Evolutionary conservation across 2,113 vertebrate species (phyloP), one percentile per base, ranked within the genome.

Genomic region (Delphinus delphis): DNA sequence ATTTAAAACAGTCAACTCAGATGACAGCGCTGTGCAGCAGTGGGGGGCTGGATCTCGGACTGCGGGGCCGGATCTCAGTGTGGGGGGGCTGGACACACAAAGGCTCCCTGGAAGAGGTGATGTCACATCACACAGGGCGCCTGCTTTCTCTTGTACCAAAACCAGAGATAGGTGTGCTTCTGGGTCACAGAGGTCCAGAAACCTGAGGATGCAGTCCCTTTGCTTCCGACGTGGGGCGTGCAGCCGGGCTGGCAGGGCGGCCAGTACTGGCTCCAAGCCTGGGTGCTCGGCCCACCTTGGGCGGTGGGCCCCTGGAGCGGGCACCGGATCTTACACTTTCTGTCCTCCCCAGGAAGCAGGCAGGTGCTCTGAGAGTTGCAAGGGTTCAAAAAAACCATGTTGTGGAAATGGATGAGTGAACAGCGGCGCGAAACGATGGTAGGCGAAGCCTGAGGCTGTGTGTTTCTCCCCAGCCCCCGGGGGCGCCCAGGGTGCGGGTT

Each of bases 1-100:
- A 0, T 33, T 12, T 38, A 23, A 26, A 21, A 36, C 31, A 25
- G 5, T 4, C 15, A 6, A 7, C 6, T 2, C 38, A 18, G 53
- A 36, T 1, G n/a, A 25, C n/a, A 18, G 11, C 13, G 15, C 0
- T 0, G 18, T 38, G 17, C 25, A 1, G 5, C 67, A 1, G 14
- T 26, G 3, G 23, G 1, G 1, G 6, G 14, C 10, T 14, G 11
- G 65, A n/a, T 13, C 53, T 53, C 8, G 50, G 79, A 1, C 6
- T 26, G 10, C 10, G 1, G 1, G 9, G 14, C 6, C 31, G 8
- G 65, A n/a, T 20, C 53, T 53, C 8, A 2, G 6, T 79, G 36
- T 20, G 38, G 17, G 38, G 36, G 36, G 41, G 8, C 25, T 6
- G 1, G 53, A 20, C 17, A 18, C 18, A 2, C 17, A 25, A 6